Conservation (phyloP, 2,113 vertebrate genomes). For the Oophaga pumilio region DNA sequence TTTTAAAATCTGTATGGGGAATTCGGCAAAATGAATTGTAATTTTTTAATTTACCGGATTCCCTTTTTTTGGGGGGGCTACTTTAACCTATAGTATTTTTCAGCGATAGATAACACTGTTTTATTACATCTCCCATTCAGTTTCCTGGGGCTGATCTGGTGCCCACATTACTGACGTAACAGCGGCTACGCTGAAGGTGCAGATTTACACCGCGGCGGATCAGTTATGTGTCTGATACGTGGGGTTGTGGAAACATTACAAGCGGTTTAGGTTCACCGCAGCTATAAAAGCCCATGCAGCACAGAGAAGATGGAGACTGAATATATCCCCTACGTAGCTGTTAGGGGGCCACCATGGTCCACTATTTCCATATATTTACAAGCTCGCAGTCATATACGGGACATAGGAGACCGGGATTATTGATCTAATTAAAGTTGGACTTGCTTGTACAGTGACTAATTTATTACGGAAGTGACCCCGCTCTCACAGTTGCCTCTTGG, state of each 20-base stretch:
- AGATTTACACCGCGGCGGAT: background rate
- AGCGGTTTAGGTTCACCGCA: slow-evolving; percentile 1
- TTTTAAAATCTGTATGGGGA: too few species aligned
- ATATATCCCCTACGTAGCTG: slow-evolving; percentile 26
- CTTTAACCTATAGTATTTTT: background rate
- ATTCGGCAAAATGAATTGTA: too few species aligned
- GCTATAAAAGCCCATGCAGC: slow-evolving; percentile 16
- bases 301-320: slow-evolving; percentile 22
- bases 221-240: slow-evolving; percentile 5
- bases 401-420: slow-evolving; percentile 25
- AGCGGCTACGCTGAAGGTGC: background rate
- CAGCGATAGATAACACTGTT: too few species aligned
- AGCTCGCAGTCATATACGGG: slow-evolving; percentile 22
- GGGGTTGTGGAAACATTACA: slow-evolving; percentile 49
- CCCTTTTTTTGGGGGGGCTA: background rate
- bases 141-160: background rate
- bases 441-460: slow-evolving; percentile 44
- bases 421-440: slow-evolving; percentile 47
- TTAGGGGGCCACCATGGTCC: slow-evolving; percentile 30
- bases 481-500: slow-evolving; percentile 29
- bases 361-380: slow-evolving; percentile 32
- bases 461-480: slow-evolving; percentile 48
- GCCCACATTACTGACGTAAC: background rate
- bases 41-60: background rate
- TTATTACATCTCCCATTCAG: background rate